phyloP scores from a whole-genome alignment of 2,113 vertebrate genomes.

The Sphaerodactylus townsendi region DNA sequence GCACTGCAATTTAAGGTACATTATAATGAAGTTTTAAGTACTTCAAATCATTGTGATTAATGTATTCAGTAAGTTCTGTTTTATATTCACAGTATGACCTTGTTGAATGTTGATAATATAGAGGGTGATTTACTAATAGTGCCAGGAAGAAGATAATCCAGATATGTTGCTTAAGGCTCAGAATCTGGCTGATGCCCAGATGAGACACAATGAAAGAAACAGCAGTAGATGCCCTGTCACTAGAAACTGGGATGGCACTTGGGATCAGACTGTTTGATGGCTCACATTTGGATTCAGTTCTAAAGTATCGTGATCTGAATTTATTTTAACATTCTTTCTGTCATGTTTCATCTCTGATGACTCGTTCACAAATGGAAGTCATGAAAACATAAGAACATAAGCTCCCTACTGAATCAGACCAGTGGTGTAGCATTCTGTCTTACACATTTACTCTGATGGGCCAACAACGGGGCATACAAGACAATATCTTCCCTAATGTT shows the following conservation, averaged over 20 bases:
- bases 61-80: constrained; percentile 26
- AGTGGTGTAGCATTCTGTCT: no score
- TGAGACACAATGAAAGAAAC: background rate
- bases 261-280: background rate
- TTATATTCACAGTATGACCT: background rate
- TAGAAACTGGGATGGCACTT: background rate
- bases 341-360: no score
- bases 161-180: background rate
- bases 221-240: background rate
- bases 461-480: no score
- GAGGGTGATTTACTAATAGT: background rate
- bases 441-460: no score
- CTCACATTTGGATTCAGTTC: background rate
- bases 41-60: constrained; percentile 28
- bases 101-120: background rate
- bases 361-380: background rate
- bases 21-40: constrained; percentile 11
- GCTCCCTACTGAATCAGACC: no score
- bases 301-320: background rate
- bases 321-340: no score
- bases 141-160: background rate
- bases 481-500: no score
- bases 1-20: constrained; percentile 17
- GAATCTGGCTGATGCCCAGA: background rate
- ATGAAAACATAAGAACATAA: background rate